phyloP scores from a whole-genome alignment of 2,888 invertebrate genomes.

The Hypena proboscidalis region DNA sequence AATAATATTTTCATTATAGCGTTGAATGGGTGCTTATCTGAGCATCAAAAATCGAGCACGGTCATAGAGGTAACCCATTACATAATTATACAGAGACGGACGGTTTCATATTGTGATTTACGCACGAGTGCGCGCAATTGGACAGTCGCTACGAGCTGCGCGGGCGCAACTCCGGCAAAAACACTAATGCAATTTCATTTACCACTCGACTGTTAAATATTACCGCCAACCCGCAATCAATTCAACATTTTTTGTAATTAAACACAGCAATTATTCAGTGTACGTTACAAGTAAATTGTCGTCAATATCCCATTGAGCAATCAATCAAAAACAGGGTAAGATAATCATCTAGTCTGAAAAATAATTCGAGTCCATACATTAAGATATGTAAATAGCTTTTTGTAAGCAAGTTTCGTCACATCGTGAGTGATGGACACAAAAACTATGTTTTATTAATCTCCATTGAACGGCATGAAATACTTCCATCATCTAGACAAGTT shows the following conservation, averaged over 20 bases:
- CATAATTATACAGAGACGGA: constrained; percentile 48
- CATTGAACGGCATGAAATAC: constrained; percentile 44
- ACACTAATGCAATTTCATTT: constrained; percentile 45
- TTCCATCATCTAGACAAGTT: constrained; percentile 43
- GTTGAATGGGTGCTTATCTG: constrained; percentile 55
- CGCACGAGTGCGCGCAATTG: constrained; percentile 56
- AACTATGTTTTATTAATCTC: constrained; percentile 46
- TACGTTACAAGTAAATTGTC: constrained; percentile 26
- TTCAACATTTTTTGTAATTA: constrained; percentile 20
- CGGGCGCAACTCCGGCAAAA: constrained; percentile 32
- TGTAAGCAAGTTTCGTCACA: constrained; percentile 38
- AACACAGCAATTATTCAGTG: constrained; percentile 17
- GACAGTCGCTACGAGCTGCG: constrained; percentile 25
- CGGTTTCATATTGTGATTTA: constrained; percentile 61
- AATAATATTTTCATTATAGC: constrained; percentile 53
- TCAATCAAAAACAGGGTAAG: constrained; percentile 47
- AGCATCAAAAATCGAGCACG: constrained; percentile 42
- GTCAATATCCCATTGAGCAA: constrained; percentile 36
- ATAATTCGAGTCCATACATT: constrained; percentile 46
- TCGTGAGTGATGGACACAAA: constrained; percentile 44
- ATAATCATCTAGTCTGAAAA: constrained; percentile 40
- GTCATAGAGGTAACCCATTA: constrained; percentile 42
- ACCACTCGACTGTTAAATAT: constrained; percentile 38
- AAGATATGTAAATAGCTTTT: constrained; percentile 48
- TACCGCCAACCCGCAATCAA: constrained; percentile 17